A percentile compares a stretch with the other conserved stretches of the same genome.
Evolutionary conservation across 2,113 vertebrate species (phyloP).

Genomic region (Dunckerocampus dactyliophorus): DNA sequence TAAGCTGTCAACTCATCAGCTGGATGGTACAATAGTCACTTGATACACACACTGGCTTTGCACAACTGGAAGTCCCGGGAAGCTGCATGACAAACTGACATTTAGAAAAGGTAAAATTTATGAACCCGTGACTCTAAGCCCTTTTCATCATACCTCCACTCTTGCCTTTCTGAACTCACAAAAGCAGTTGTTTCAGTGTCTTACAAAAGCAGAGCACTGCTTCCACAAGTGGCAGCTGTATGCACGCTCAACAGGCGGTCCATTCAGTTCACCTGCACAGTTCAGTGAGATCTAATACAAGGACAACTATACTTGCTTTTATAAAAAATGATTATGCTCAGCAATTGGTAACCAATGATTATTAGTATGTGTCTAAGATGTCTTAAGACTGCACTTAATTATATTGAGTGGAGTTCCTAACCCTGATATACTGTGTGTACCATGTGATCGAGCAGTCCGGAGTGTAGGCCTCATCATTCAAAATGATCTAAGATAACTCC

Average conservation of each 20-base stretch:
- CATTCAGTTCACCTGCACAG: neutral
- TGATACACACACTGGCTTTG: constrained; percentile 11
- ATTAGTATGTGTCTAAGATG: no score
- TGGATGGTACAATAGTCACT: constrained; percentile 20
- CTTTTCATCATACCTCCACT: neutral
- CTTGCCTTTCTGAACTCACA: neutral
- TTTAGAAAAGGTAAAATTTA: neutral
- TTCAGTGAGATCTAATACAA: neutral
- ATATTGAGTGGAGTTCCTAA: no score
- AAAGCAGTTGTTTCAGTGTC: neutral
- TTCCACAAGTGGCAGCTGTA: no score
- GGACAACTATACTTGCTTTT: neutral
- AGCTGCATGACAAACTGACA: constrained; percentile 33
- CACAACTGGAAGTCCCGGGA: constrained; percentile 20
- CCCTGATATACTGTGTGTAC: no score
- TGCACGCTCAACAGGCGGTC: no score
- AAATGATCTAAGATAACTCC: no score
- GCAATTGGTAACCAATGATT: no score
- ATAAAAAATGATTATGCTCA: neutral
- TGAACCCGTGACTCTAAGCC: neutral
- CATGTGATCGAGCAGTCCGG: no score
- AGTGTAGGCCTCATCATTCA: no score
- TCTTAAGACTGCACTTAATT: no score
- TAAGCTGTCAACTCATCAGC: constrained; percentile 22
- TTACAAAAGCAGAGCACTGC: neutral